Base-by-base conservation (phyloP, 2,888 invertebrate genomes). In the Polydrusus tereticollis region DNA sequence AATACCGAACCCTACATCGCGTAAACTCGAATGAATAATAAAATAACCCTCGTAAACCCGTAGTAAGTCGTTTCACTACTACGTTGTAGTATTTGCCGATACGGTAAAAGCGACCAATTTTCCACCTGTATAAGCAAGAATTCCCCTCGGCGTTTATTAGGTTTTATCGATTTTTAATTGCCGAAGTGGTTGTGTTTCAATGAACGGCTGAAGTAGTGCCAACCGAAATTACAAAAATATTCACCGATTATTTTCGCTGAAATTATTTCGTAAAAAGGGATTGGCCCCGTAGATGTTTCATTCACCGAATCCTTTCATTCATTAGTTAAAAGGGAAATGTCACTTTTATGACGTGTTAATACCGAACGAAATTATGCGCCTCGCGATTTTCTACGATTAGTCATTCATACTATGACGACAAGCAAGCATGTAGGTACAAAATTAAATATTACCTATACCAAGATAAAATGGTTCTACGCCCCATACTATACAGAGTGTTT, bases 261-360 rank as follows among this genome's bases (percentile, higher is more conserved):
- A 52, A 26, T 52, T 26, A 52, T 26, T 52, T 52, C 52, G 16
- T 14, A 26, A 29, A 52, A 16, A 14, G 8, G 1, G 12, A 16
- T 47, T 47, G 21, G n/a, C 7, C 29, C n/a, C 29, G 29, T n/a
- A 36, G 12, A 26, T 45, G 60, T 29, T 45, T 45, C 60, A 62
- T 62, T 62, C 60, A 62, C 29, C 29, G 60, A 45, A 62, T 45
- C 45, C 12, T 26, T 16, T 16, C 60, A 62, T 62, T 62, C 60
- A 62, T 16, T 33, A 62, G 18, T 45, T 45, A 14, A 16, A 20
- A 45, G 60, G 60, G 45, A 62, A 62, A 45, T 62, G 60, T 62
- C 60, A 45, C 38, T 38, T 58, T 55, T 59, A 21, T 59, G 59
- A 59, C 59, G 59, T 33, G 41, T 20, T 16, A 29, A 55, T 55